Percentiles rank a stretch among this genome's conserved stretches.
Conservation (phyloP, 2,797 vertebrate genomes). For the Centroberyx gerrardi region DNA sequence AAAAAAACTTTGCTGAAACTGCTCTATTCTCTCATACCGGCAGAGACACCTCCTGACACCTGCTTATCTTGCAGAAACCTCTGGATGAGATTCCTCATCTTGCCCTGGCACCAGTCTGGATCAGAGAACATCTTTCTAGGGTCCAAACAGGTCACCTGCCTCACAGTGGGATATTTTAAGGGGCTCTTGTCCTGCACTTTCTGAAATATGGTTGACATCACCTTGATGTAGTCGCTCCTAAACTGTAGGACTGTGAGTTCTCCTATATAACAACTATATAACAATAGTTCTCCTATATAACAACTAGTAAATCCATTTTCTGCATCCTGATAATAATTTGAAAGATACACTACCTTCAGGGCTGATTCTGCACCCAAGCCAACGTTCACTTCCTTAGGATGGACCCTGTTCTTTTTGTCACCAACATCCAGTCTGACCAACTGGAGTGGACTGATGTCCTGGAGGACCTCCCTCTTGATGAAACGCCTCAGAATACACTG, state of each 20-base stretch:
- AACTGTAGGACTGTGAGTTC: conserved; percentile 25
- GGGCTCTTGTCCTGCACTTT: conserved; percentile 36
- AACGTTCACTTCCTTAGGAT: conserved; percentile 27
- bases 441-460: conserved; percentile 41
- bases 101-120: conserved; percentile 8
- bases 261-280: too few species aligned
- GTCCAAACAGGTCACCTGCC: conserved; percentile 38
- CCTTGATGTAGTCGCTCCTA: conserved; percentile 36
- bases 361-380: conserved; percentile 31
- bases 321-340: conserved; percentile 21
- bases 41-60: conserved; percentile 8
- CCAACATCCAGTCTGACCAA: conserved; percentile 31
- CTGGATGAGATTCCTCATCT: background rate
- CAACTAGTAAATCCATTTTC: conserved; percentile 19
- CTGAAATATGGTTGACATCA: conserved; percentile 29
- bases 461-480: conserved; percentile 37
- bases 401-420: conserved; percentile 36
- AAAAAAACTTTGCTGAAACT: background rate
- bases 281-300: too few species aligned
- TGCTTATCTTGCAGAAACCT: background rate
- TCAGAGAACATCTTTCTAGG: conserved; percentile 28
- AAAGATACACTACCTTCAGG: conserved; percentile 27
- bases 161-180: conserved; percentile 27
- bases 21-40: background rate
- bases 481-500: conserved; percentile 28